Evolutionary conservation across 2,888 invertebrate genomes (phyloP).

Genomic region (Alsophila aescularia): DNA sequence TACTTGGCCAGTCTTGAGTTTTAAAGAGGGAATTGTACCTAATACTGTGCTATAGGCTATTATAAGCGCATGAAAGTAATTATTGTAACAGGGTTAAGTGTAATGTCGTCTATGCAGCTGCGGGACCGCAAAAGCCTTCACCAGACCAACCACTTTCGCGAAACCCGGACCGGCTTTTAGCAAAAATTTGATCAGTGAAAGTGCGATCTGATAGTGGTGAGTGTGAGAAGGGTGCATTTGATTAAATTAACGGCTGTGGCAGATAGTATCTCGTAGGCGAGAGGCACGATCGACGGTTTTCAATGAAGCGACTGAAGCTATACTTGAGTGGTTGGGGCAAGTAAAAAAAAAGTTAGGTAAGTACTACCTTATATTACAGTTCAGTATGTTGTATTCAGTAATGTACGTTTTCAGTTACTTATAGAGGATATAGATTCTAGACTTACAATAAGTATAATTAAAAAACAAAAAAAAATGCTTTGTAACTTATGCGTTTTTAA

Average conservation of each 20-base stretch:
- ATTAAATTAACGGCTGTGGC: conserved; percentile 45
- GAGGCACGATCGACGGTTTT: conserved; percentile 16
- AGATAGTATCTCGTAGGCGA: conserved; percentile 22
- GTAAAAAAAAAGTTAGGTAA: not conserved
- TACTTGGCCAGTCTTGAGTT: not conserved
- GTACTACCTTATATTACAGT: not conserved
- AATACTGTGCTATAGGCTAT: conserved; percentile 27
- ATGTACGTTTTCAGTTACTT: too few species aligned
- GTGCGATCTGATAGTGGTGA: conserved; percentile 62
- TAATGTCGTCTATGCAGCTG: conserved; percentile 54
- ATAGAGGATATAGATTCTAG: too few species aligned
- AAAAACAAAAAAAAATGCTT: too few species aligned
- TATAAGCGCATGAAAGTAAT: conserved; percentile 44
- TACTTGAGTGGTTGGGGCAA: not conserved
- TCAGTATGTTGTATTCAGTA: too few species aligned
- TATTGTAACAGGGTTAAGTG: conserved; percentile 45
- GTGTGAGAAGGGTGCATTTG: conserved; percentile 57
- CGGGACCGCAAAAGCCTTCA: conserved; percentile 43
- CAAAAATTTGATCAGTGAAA: conserved; percentile 84
- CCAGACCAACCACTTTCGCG: conserved; percentile 80
- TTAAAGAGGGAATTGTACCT: too few species aligned
- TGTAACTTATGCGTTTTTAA: too few species aligned
- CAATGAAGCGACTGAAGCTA: conserved; percentile 11
- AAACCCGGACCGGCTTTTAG: conserved; percentile 80
- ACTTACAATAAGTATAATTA: too few species aligned